Evolutionary conservation across 2,113 vertebrate genomes (phyloP).

Genomic region (Perca fluviatilis): DNA sequence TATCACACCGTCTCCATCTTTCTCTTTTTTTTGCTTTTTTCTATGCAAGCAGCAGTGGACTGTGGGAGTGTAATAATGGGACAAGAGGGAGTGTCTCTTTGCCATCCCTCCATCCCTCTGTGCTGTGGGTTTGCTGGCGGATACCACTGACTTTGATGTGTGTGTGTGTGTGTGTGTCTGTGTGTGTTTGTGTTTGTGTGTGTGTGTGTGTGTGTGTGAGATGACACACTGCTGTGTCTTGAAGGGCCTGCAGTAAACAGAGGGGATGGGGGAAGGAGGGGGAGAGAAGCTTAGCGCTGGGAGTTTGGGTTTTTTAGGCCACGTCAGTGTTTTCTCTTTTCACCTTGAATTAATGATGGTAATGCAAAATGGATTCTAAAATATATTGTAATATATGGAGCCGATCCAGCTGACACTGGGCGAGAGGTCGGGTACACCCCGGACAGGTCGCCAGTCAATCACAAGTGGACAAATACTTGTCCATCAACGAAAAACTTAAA

Average conservation of each 20-base stretch:
- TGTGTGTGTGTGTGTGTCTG: too few relatives aligned
- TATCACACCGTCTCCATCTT: slow-evolving; percentile 22
- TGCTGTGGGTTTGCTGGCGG: slow-evolving; percentile 57
- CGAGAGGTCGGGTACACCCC: background rate
- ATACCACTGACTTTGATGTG: slow-evolving; percentile 65
- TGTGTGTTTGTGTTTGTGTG: too few relatives aligned
- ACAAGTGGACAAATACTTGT: too few relatives aligned
- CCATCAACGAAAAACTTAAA: too few relatives aligned
- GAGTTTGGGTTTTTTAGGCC: slow-evolving; percentile 40
- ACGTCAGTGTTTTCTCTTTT: background rate
- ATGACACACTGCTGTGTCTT: slow-evolving; percentile 69
- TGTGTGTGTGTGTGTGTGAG: too few relatives aligned
- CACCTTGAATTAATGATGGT: background rate
- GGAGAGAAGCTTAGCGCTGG: background rate
- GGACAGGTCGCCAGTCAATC: background rate
- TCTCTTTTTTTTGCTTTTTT: background rate
- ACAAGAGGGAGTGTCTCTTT: slow-evolving; percentile 41
- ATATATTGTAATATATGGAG: background rate
- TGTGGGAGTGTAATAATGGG: slow-evolving; percentile 44
- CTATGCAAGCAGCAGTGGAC: slow-evolving; percentile 43
- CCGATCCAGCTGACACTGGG: background rate
- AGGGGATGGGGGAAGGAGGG: slow-evolving; percentile 8
- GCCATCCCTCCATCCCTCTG: slow-evolving; percentile 31
- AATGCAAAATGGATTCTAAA: background rate
- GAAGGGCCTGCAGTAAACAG: slow-evolving; percentile 61